Base-by-base conservation (phyloP, 2,888 invertebrate species). In the Portevinia maculata region DNA sequence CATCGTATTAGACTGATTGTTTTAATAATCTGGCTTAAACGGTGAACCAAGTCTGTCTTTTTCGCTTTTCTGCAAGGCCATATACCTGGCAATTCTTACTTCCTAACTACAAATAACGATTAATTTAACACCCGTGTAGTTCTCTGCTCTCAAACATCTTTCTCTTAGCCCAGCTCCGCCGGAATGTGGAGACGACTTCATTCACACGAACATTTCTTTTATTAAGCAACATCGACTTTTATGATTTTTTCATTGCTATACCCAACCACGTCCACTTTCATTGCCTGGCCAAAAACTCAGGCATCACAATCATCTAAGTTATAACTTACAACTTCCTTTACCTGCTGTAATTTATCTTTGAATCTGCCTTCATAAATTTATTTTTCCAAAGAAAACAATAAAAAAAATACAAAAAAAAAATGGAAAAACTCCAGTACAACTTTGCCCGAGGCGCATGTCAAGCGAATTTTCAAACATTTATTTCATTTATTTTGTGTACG, bases 311-410 rank as follows among this genome's bases (percentile, higher is more conserved):
- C 67, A 62, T 55, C 74, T 28, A 28, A 74, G 53, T 44, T 69
- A 79, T 79, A 79, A 74, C 62, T 75, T 81, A 81, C 69, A 64
- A 81, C 79, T 81, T 75, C 75, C 69, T 79, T 50, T 74, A 69
- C 67, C 74, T 74, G 44, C 75, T 53, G 69, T 62, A 64, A 81
- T 81, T 70, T 81, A 75, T 81, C 75, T 81, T 60, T 59, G 37
- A 75, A 65, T 69, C 37, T 79, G 65, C 60, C 44, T 75, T 69
- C 79, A 75, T 79, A 64, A 70, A 81, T 75, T 75, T 64, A 75
- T 75, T 52, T 71, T 57, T 53, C 37, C 6, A 32, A 52, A 52
- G 17, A n/a, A 11, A 60, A 50, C 44, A 69, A 59, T 17, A 70
- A 60, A 60, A 67, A 55, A n/a, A n/a, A n/a, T n/a, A n/a, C n/a